These are phyloP conservation scores for Melanophora roralis DNA, from an alignment of 2,888 invertebrate species.

Conservation along the genomic window DNA sequence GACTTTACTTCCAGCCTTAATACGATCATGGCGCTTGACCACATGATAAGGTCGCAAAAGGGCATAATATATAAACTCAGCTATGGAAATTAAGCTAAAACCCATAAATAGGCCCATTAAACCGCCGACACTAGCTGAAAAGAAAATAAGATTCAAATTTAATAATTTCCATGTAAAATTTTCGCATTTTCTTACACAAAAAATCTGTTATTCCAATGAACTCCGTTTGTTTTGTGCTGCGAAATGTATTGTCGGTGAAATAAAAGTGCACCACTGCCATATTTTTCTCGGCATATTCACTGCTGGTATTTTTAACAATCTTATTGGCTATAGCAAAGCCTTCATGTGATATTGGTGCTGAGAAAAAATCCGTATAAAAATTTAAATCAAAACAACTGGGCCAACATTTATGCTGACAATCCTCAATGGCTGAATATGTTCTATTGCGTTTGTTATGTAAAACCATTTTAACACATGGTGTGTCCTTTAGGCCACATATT, in stretches of 20 bases:
- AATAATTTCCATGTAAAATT: background rate
- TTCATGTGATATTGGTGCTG: conserved; percentile 77
- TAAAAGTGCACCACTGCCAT: conserved; percentile 85
- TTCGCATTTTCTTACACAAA: conserved; percentile 80
- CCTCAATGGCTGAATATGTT: background rate
- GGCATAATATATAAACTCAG: conserved; percentile 84
- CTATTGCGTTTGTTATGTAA: conserved; percentile 59
- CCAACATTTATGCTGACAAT: conserved; percentile 79
- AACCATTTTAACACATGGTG: conserved; percentile 78
- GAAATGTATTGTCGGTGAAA: conserved; percentile 83
- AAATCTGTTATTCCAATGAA: conserved; percentile 88
- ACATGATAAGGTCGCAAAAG: conserved; percentile 79
- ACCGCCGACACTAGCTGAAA: conserved; percentile 87
- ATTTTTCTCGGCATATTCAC: conserved; percentile 76
- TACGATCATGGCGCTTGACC: conserved; percentile 42
- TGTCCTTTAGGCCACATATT: conserved; percentile 83
- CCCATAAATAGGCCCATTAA: conserved; percentile 87
- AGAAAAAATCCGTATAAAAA: conserved; percentile 80
- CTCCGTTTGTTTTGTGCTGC: conserved; percentile 84
- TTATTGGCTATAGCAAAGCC: conserved; percentile 58
- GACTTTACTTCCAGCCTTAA: background rate
- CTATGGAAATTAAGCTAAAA: conserved; percentile 86
- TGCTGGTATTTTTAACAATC: conserved; percentile 60
- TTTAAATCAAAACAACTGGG: conserved; percentile 84
- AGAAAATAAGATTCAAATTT: background rate